Evolutionary conservation across 2,888 invertebrate species (phyloP).

Genomic region (Bedellia somnulentella): DNA sequence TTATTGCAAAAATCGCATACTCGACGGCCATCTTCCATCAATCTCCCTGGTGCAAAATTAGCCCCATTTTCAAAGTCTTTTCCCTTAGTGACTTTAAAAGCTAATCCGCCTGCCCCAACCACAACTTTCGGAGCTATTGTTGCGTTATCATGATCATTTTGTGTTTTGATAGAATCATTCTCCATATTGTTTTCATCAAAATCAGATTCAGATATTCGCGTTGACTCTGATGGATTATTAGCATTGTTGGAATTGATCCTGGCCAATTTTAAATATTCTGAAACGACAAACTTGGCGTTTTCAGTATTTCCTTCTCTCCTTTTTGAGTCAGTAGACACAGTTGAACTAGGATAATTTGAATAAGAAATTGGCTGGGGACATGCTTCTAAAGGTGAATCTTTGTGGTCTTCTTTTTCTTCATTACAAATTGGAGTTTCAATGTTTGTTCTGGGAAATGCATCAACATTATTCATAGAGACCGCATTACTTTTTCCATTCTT

Average conservation of each 20-base stretch:
- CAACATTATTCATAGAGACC: background rate
- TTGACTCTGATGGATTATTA: conserved; percentile 25
- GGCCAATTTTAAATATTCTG: conserved; percentile 67
- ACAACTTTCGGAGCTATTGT: conserved; percentile 62
- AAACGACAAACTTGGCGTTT: conserved; percentile 67
- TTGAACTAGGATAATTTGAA: background rate
- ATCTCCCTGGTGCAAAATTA: conserved; percentile 49
- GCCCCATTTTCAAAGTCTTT: conserved; percentile 40
- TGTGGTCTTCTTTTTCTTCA: background rate
- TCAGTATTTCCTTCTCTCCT: conserved; percentile 23
- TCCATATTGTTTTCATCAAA: conserved; percentile 27
- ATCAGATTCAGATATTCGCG: background rate
- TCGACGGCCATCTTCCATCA: conserved; percentile 74
- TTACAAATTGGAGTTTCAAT: background rate
- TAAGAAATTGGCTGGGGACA: background rate
- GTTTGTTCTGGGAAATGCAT: too few species aligned
- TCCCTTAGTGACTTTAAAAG: conserved; percentile 59
- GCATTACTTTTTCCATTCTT: conserved; percentile 17
- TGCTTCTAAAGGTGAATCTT: background rate
- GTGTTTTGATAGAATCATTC: conserved; percentile 26
- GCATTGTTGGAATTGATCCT: conserved; percentile 46
- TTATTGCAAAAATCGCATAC: conserved; percentile 88
- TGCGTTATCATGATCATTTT: conserved; percentile 40
- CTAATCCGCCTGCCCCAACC: conserved; percentile 65
- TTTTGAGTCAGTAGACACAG: background rate